Evolutionary conservation across 1,140 invertebrate genomes (phyloP).

Genomic region (Dendroctonus valens): DNA sequence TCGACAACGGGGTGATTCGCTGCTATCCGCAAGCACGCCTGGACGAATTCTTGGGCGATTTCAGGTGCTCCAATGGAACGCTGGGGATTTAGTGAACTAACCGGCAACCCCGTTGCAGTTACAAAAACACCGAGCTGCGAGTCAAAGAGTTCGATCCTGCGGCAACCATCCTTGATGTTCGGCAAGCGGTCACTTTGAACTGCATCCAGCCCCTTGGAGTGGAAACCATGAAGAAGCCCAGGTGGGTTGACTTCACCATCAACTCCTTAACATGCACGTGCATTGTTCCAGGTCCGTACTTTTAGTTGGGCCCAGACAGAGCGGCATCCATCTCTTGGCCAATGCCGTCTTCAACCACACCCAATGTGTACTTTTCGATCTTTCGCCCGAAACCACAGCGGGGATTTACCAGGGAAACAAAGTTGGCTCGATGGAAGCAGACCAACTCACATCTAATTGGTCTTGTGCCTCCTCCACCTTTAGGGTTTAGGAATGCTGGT

Average conservation of each 20-base stretch:
- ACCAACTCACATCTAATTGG: neutral
- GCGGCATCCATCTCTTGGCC: slow-evolving; percentile 76
- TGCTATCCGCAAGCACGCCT: slow-evolving; percentile 62
- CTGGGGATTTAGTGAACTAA: slow-evolving; percentile 51
- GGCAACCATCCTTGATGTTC: slow-evolving; percentile 62
- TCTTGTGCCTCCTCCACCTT: neutral
- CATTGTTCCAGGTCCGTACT: slow-evolving; percentile 61
- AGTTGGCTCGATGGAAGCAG: slow-evolving; percentile 52
- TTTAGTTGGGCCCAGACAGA: slow-evolving; percentile 70
- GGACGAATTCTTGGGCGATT: slow-evolving; percentile 69
- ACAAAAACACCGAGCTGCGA: slow-evolving; percentile 44
- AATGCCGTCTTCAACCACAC: slow-evolving; percentile 75
- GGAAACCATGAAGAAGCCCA: slow-evolving; percentile 66
- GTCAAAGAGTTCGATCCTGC: slow-evolving; percentile 55
- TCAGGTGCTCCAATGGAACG: slow-evolving; percentile 58
- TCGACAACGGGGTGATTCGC: slow-evolving; percentile 71
- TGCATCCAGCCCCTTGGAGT: slow-evolving; percentile 75
- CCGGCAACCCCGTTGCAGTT: slow-evolving; percentile 18
- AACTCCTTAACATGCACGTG: neutral
- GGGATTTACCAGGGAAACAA: slow-evolving; percentile 76
- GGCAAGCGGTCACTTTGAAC: slow-evolving; percentile 69
- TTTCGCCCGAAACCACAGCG: slow-evolving; percentile 72
- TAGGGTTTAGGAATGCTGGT: slow-evolving; percentile 51
- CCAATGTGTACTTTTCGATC: slow-evolving; percentile 75
- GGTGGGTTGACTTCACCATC: slow-evolving; percentile 3